Percentiles rank a stretch among this genome's conserved stretches.
Conservation (phyloP, 2,888 invertebrate genomes). For the Aphrophora alni region DNA sequence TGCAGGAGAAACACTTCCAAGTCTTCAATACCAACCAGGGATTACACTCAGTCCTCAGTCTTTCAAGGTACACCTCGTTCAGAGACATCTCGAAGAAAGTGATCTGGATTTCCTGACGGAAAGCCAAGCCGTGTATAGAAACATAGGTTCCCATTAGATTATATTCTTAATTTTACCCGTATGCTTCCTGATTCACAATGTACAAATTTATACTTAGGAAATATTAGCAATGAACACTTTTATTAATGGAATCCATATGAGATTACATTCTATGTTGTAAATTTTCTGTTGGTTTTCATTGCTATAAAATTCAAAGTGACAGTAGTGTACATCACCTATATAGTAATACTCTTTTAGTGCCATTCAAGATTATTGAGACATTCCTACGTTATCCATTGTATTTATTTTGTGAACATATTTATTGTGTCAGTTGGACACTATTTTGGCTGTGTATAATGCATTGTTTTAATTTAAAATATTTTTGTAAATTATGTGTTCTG, state of each 20-base stretch:
- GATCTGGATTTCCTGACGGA: conserved; percentile 43
- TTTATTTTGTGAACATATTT: background rate
- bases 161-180: too few species aligned
- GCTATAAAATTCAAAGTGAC: background rate
- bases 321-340: background rate
- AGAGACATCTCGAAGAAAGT: conserved; percentile 43
- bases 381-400: background rate
- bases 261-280: background rate
- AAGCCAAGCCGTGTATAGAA: conserved; percentile 30
- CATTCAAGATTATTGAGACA: background rate
- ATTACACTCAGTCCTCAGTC: conserved; percentile 84
- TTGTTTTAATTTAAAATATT: background rate
- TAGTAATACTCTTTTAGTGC: background rate
- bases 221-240: background rate
- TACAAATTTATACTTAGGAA: background rate
- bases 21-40: conserved; percentile 80
- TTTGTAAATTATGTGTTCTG: background rate
- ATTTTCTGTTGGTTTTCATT: too few species aligned
- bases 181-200: background rate
- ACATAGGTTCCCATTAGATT: conserved; percentile 45
- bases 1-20: conserved; percentile 74
- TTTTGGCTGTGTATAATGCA: background rate
- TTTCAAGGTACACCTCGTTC: conserved; percentile 68
- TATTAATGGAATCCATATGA: too few species aligned
- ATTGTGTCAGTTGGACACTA: background rate